phyloP scores from a whole-genome alignment of 2,797 vertebrate species.

The Centroberyx gerrardi region DNA sequence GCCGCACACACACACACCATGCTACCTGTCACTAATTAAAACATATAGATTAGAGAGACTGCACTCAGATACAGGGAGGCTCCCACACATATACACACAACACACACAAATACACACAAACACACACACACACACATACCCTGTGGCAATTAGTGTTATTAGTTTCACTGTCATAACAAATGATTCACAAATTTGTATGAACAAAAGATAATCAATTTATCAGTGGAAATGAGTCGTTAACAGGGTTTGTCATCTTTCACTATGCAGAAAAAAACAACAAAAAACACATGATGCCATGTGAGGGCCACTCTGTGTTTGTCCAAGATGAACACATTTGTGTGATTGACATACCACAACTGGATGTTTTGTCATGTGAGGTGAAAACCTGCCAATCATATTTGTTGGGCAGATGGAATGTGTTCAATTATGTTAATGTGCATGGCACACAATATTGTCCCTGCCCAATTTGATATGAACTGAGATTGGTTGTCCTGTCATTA shows the following conservation, averaged over 20 bases:
- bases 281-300: too few relatives aligned
- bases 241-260: not conserved
- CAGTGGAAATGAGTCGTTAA: not conserved
- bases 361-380: not conserved
- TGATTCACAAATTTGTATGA: conserved; percentile 10
- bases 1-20: conserved; percentile 32
- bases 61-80: conserved; percentile 38
- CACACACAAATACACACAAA: conserved; percentile 19
- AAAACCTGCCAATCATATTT: too few relatives aligned
- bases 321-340: not conserved
- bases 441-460: not conserved
- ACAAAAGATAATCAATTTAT: conserved; percentile 14
- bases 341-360: not conserved
- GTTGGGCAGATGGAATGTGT: not conserved
- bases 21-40: conserved; percentile 74
- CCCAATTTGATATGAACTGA: not conserved
- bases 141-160: conserved; percentile 18
- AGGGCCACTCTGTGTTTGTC: not conserved
- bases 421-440: not conserved
- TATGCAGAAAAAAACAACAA: not conserved
- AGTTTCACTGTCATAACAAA: conserved; percentile 21
- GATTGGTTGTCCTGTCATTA: conserved; percentile 5
- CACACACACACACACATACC: not conserved
- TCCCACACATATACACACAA: conserved; percentile 2
- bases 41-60: conserved; percentile 67